Percentiles rank a stretch among this genome's conserved stretches.
Conservation (phyloP, 2,888 invertebrate species). For the Lepidochrysops patricia region DNA sequence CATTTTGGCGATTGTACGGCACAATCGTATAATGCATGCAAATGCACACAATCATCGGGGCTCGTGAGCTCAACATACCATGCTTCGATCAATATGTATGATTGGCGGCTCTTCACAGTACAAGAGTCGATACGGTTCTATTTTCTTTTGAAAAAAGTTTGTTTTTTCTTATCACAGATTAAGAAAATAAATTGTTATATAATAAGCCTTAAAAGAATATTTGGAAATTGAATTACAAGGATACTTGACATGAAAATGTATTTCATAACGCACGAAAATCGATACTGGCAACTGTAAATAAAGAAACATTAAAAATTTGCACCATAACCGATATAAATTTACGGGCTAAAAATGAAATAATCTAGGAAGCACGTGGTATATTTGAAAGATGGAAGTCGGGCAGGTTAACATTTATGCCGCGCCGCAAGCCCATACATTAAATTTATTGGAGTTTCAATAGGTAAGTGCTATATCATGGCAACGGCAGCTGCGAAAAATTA, state of each 20-base stretch:
- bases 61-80: not conserved
- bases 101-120: not conserved
- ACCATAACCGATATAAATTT: not conserved
- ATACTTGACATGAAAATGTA: no score
- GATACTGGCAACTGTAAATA: no score
- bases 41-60: not conserved
- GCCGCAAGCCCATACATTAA: slow-evolving; percentile 18
- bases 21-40: not conserved
- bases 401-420: slow-evolving; percentile 20
- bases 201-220: no score
- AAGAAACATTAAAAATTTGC: no score
- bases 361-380: not conserved
- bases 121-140: not conserved
- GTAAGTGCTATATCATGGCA: slow-evolving; percentile 16
- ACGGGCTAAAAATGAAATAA: not conserved
- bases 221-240: no score
- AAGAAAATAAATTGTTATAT: no score
- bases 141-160: no score
- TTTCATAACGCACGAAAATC: no score
- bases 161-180: no score
- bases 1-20: not conserved
- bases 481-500: slow-evolving; percentile 17
- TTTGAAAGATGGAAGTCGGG: slow-evolving; percentile 18
- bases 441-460: slow-evolving; percentile 19
- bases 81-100: not conserved